phyloP scores from a whole-genome alignment of 2,113 vertebrate species.

The Oncorhynchus nerka region DNA sequence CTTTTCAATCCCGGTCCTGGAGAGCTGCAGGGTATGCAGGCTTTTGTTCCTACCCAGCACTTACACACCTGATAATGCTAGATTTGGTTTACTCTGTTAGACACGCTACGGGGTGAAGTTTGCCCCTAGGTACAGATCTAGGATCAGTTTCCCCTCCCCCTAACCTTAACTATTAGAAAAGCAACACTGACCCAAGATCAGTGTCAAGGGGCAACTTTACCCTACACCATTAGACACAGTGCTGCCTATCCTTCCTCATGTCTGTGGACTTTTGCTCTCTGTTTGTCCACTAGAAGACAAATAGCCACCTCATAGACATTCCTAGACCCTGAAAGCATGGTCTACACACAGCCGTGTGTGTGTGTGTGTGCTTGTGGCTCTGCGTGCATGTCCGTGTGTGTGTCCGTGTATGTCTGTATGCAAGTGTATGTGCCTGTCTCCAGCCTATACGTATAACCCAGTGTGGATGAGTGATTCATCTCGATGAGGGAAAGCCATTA shows the following conservation, averaged over 20 bases:
- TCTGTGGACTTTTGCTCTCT: not conserved
- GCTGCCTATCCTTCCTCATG: not conserved
- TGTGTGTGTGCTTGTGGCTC: no score
- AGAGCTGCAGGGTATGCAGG: no score
- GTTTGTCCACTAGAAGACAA: conserved; percentile 18
- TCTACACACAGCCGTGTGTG: not conserved
- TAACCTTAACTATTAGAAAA: not conserved
- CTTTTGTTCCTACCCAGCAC: not conserved
- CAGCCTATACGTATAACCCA: not conserved
- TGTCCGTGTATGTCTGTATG: no score
- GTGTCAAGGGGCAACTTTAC: no score
- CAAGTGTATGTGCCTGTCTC: no score
- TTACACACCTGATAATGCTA: no score
- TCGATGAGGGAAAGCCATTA: conserved; percentile 28
- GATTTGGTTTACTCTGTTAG: no score
- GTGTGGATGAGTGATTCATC: conserved; percentile 21
- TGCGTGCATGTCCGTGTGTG: no score
- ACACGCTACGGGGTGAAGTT: no score
- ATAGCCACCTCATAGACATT: conserved; percentile 18
- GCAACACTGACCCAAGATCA: not conserved
- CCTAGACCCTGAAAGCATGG: conserved; percentile 18
- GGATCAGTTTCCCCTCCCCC: no score
- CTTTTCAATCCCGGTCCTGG: no score
- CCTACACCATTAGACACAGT: not conserved
- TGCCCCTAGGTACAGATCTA: no score